Conservation (phyloP, 2,797 vertebrate genomes). For the Pangasius macronema region DNA sequence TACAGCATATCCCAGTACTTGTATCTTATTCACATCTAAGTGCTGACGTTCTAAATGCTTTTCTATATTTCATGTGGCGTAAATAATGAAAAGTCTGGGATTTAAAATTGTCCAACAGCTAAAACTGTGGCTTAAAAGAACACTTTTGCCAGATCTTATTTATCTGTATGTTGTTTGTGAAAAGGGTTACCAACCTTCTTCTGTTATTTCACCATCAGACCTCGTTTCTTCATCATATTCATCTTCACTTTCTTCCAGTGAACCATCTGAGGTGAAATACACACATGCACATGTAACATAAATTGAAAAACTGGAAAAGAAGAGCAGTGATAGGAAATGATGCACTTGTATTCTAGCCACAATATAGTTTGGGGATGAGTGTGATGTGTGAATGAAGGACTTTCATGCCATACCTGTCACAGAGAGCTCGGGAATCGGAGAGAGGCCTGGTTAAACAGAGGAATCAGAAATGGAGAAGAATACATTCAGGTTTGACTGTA, state of each 20-base stretch:
- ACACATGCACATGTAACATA: background rate
- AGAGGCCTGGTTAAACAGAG: constrained; percentile 60
- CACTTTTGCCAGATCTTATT: background rate
- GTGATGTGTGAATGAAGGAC: constrained; percentile 9
- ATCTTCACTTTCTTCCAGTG: constrained; percentile 18
- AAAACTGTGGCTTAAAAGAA: background rate
- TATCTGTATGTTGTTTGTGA: background rate
- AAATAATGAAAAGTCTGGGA: background rate
- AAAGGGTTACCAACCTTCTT: constrained; percentile 31
- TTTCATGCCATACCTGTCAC: constrained; percentile 57
- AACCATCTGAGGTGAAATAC: constrained; percentile 7
- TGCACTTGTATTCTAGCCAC: background rate
- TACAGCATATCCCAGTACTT: background rate
- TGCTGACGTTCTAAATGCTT: background rate
- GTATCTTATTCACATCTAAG: background rate
- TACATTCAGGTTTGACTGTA: background rate
- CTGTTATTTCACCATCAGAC: background rate
- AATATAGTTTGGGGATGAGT: background rate
- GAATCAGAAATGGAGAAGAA: background rate
- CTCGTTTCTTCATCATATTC: constrained; percentile 21
- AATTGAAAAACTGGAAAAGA: background rate
- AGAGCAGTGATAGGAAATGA: background rate
- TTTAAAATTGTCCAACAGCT: background rate
- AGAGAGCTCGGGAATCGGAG: constrained; percentile 67
- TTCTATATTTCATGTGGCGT: background rate